phyloP scores from a whole-genome alignment of 1,140 invertebrate genomes.

The Ceratina calcarata region DNA sequence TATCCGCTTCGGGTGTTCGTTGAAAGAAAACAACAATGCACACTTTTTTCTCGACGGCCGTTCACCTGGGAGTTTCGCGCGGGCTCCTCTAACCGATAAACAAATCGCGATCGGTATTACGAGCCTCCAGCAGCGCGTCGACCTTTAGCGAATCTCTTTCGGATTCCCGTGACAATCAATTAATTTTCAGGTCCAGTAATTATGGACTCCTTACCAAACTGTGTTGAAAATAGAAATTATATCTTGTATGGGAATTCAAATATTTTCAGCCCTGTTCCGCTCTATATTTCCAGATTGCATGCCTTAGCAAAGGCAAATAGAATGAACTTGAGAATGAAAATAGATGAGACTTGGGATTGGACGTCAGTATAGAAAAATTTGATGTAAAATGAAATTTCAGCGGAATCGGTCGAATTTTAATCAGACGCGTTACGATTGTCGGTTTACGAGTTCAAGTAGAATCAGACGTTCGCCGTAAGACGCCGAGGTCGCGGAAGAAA shows the following conservation, averaged over 20 bases:
- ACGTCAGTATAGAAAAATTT: too few relatives aligned
- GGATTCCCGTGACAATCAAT: constrained; percentile 12
- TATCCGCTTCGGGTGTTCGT: constrained; percentile 13
- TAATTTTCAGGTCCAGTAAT: constrained; percentile 37
- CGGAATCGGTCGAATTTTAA: neutral
- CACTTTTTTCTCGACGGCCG: constrained; percentile 21
- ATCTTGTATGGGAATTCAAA: constrained; percentile 16
- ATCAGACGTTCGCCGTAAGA: too few relatives aligned
- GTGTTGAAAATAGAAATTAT: constrained; percentile 39
- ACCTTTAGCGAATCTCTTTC: neutral
- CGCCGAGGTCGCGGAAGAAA: too few relatives aligned
- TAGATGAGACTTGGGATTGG: neutral
- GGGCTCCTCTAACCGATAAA: neutral
- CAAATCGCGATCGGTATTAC: constrained; percentile 14
- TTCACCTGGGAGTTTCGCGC: neutral
- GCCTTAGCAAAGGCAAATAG: too few relatives aligned
- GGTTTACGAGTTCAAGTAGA: too few relatives aligned
- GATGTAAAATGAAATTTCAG: neutral
- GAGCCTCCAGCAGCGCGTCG: neutral
- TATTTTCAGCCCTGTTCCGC: constrained; percentile 26
- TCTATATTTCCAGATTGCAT: constrained; percentile 15
- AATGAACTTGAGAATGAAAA: neutral
- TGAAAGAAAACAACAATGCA: constrained; percentile 41
- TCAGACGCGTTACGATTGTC: too few relatives aligned
- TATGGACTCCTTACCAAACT: constrained; percentile 48